phyloP scores from a whole-genome alignment of 2,888 invertebrate genomes.

The Pachliopta kotzebuea region DNA sequence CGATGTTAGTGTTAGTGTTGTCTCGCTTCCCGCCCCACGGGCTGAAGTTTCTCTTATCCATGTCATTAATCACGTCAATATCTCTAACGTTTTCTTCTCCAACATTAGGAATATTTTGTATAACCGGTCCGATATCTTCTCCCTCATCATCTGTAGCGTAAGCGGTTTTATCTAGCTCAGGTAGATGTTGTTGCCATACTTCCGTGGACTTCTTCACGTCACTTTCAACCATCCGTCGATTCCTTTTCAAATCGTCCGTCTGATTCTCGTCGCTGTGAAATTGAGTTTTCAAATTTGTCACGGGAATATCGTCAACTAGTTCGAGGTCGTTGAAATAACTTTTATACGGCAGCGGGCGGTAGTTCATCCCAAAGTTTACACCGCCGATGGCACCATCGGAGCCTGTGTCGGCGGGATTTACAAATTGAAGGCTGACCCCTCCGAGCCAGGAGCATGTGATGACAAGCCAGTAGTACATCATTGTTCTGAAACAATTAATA shows the following conservation, averaged over 20 bases:
- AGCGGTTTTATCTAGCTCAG: slow-evolving; percentile 51
- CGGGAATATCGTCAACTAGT: slow-evolving; percentile 38
- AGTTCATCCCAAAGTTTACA: slow-evolving; percentile 43
- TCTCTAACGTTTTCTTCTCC: slow-evolving; percentile 48
- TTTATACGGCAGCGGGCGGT: slow-evolving; percentile 47
- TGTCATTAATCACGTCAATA: slow-evolving; percentile 33
- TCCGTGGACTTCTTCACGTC: slow-evolving; percentile 28
- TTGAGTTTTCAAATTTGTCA: slow-evolving; percentile 34
- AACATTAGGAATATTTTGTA: slow-evolving; percentile 37
- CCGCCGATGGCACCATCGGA: slow-evolving; percentile 47
- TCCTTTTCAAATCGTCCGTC: slow-evolving; percentile 36
- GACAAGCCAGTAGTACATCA: slow-evolving; percentile 65
- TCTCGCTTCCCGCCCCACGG: slow-evolving; percentile 72
- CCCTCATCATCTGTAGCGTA: slow-evolving; percentile 46
- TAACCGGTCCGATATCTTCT: slow-evolving; percentile 38
- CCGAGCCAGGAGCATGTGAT: slow-evolving; percentile 63
- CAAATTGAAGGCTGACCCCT: slow-evolving; percentile 62
- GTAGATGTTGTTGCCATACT: slow-evolving; percentile 51
- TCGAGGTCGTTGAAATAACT: slow-evolving; percentile 48
- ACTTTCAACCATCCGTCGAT: slow-evolving; percentile 21
- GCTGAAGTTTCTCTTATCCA: slow-evolving; percentile 65
- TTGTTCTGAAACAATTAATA: slow-evolving; percentile 70
- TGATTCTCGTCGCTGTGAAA: slow-evolving; percentile 38
- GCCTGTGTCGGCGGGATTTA: slow-evolving; percentile 50
- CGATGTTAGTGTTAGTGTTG: slow-evolving; percentile 40